These are phyloP conservation scores for Lepus oiostolus DNA, from an alignment of 2,797 vertebrate genomes.

Conservation along the genomic window DNA sequence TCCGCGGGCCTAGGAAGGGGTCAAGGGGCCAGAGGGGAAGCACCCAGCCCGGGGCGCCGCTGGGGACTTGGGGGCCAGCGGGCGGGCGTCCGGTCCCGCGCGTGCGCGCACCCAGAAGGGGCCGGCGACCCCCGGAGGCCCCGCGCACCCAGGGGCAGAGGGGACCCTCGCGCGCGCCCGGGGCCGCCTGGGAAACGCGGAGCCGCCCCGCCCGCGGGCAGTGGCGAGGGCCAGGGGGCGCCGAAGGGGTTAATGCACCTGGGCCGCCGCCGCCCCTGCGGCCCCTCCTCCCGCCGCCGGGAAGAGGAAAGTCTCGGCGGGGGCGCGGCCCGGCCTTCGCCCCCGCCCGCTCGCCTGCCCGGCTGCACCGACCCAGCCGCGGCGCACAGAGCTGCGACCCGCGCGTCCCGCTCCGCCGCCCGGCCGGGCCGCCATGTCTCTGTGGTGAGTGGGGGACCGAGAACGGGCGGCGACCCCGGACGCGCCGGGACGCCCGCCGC, in stretches of 20 bases:
- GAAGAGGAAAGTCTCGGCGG: constrained; percentile 57
- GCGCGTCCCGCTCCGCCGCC: constrained; percentile 65
- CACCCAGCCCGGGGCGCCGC: not conserved
- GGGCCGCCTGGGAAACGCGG: not conserved
- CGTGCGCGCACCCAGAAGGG: not conserved
- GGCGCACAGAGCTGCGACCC: constrained; percentile 59
- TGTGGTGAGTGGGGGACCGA: constrained; percentile 78
- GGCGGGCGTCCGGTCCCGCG: not conserved
- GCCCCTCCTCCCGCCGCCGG: constrained; percentile 49
- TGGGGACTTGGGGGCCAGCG: not conserved
- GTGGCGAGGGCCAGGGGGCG: not conserved
- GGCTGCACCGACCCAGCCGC: constrained; percentile 24
- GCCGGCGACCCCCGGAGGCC: not conserved
- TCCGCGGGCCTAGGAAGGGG: not conserved
- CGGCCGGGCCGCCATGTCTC: constrained; percentile 82
- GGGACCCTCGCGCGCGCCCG: not conserved
- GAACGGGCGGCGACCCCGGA: not conserved
- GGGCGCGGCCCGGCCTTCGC: not conserved
- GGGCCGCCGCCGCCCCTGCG: constrained; percentile 84
- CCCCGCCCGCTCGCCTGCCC: not conserved
- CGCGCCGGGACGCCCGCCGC: not conserved
- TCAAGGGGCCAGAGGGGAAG: not conserved
- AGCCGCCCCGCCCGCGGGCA: not conserved
- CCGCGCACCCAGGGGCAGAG: not conserved
- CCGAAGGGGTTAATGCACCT: constrained; percentile 84